phyloP scores from a whole-genome alignment of 2,888 invertebrate species.

The Cephalotes varians region DNA sequence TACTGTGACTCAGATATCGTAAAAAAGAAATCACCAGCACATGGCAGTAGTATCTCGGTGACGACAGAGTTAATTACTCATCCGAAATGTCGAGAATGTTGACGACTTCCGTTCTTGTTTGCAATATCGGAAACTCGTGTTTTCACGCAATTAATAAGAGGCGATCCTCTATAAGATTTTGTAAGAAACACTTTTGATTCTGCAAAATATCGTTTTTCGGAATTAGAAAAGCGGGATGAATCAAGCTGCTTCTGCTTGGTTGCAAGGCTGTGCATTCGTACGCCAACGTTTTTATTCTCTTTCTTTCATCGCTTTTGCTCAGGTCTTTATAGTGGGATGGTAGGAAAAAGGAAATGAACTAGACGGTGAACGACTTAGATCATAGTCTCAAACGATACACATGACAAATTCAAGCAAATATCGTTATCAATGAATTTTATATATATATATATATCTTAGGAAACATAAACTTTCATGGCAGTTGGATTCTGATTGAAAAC shows the following conservation, averaged over 20 bases:
- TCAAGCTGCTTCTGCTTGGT: constrained; percentile 5
- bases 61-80: constrained; percentile 57
- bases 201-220: not conserved
- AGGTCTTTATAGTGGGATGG: constrained; percentile 67
- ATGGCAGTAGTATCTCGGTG: constrained; percentile 50
- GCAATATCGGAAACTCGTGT: constrained; percentile 31
- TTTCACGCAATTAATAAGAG: not conserved
- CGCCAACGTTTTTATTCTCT: constrained; percentile 60
- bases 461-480: not conserved
- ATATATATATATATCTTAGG: not conserved
- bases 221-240: not conserved
- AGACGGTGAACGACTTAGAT: constrained; percentile 71
- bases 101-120: constrained; percentile 67
- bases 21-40: not conserved
- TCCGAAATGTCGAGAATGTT: constrained; percentile 60
- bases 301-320: constrained; percentile 69
- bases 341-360: constrained; percentile 75
- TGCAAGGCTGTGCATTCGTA: constrained; percentile 47
- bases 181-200: not conserved
- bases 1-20: not conserved
- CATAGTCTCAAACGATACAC: constrained; percentile 63
- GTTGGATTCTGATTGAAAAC: not conserved
- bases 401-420: constrained; percentile 59
- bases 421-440: not conserved
- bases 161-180: not conserved